Base-by-base conservation (phyloP, 2,888 invertebrate species). In the Eilema griseolum region DNA sequence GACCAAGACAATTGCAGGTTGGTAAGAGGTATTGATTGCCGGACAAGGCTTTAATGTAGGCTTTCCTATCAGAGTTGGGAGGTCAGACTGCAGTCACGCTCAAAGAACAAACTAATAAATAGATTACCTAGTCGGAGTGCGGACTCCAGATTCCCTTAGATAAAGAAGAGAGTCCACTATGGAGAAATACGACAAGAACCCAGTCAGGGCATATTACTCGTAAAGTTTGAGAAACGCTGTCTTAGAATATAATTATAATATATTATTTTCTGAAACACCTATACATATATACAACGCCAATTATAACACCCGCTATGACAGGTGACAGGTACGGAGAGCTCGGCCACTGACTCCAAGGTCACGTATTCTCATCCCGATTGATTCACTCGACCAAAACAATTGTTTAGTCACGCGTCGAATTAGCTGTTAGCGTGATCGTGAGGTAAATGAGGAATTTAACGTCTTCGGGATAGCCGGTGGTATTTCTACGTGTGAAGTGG, bases 321-420 rank as follows among this genome's bases (percentile, higher is more conserved):
- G 67, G 71, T 68, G 71, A 71, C 71, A 68, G 16, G 52, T 57
- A 28, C 16, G 20, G 63, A n/a, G 14, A 3, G 64, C 63, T 16
- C 41, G 41, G 61, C 37, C 67, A 65, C 23, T 67, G 66, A 66
- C 70, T 37, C 59, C 74, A 78, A 82, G 83, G 82, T 75, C 82
- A 71, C 67, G 69, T 75, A 72, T 79, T 79, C 73, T 73, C 67
- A 79, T 78, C 80, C 68, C 74, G 56, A 70, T 74, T 81, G 82
- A 82, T 71, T 83, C 79, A 83, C 67, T 16, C 64, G 52, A 62
- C 67, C 24, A 69, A 62, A 74, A 71, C 73, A 71, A 72, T 76
- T 71, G 71, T 74, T 78, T 79, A 79, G 79, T 83, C 81, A 81
- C 70, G 61, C 41, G 11, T n/a, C 37, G 28, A 63, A 80, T 75